Conservation (phyloP, 2,888 invertebrate genomes). For the Cheilosia urbana region DNA sequence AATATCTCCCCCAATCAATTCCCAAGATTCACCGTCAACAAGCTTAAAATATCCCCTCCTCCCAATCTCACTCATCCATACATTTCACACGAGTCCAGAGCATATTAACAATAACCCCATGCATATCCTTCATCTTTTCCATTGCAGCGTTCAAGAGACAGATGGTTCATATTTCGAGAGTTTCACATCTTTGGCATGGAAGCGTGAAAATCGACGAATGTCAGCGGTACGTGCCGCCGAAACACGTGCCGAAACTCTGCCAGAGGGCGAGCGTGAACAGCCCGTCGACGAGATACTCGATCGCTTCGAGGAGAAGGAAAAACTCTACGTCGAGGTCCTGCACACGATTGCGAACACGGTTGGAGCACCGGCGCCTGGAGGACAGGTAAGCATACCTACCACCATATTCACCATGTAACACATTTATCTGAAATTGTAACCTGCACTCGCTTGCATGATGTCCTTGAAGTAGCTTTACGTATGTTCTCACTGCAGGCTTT, state of each 20-base stretch:
- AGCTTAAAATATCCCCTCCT: background rate
- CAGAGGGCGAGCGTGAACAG: slow-evolving; percentile 83
- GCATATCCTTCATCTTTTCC: slow-evolving; percentile 9
- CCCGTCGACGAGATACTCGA: slow-evolving; percentile 82
- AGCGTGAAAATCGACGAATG: slow-evolving; percentile 94
- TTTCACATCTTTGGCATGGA: slow-evolving; percentile 96
- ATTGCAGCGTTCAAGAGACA: slow-evolving; percentile 93
- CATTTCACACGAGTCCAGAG: background rate
- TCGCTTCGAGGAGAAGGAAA: slow-evolving; percentile 86
- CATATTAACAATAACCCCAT: background rate
- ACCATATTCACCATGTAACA: background rate
- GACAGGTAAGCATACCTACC: slow-evolving; percentile 83
- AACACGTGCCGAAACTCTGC: slow-evolving; percentile 89
- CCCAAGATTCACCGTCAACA: too few relatives aligned
- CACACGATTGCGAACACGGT: slow-evolving; percentile 98
- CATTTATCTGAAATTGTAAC: slow-evolving; percentile 13
- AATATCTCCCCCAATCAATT: too few relatives aligned
- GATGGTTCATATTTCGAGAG: slow-evolving; percentile 98
- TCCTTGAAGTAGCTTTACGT: too few relatives aligned
- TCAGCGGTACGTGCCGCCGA: slow-evolving; percentile 90
- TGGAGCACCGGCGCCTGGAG: slow-evolving; percentile 90
- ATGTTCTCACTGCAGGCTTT: too few relatives aligned
- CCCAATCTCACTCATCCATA: background rate
- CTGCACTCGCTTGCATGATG: too few relatives aligned
- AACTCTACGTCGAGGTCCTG: slow-evolving; percentile 94